A percentile compares a stretch with the other conserved stretches of the same genome.
phyloP scores from a whole-genome alignment of 2,888 invertebrate genomes.

The Apamea monoglypha region DNA sequence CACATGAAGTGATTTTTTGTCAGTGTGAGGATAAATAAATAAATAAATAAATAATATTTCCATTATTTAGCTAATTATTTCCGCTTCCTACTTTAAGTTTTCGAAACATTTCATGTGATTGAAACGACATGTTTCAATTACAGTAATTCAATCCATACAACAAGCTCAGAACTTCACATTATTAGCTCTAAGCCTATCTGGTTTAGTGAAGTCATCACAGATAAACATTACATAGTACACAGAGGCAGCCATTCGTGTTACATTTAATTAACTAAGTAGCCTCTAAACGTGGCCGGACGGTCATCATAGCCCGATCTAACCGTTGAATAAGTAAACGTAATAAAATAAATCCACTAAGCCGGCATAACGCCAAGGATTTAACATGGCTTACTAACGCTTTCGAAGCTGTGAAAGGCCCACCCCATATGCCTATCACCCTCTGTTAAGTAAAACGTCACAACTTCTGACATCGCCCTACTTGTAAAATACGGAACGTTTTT shows the following conservation, averaged over 20 bases:
- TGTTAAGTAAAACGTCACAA: conserved; percentile 60
- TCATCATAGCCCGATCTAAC: conserved; percentile 78
- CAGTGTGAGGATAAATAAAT: no score
- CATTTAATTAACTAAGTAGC: conserved; percentile 83
- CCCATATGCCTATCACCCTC: conserved; percentile 71
- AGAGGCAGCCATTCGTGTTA: conserved; percentile 69
- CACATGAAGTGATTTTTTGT: no score
- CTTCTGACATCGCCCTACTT: conserved; percentile 54
- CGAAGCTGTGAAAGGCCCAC: conserved; percentile 77
- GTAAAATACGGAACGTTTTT: conserved; percentile 43
- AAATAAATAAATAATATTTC: no score
- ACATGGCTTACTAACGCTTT: conserved; percentile 81
- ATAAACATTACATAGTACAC: conserved; percentile 56
- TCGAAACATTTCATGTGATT: not conserved
- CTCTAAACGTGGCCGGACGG: conserved; percentile 74
- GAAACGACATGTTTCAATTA: conserved; percentile 50
- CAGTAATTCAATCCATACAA: conserved; percentile 50
- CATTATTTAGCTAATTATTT: no score
- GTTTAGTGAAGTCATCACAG: conserved; percentile 52
- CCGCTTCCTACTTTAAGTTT: not conserved
- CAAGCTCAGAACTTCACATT: conserved; percentile 46
- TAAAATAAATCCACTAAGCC: conserved; percentile 86
- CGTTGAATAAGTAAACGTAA: conserved; percentile 84
- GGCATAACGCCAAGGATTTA: conserved; percentile 80
- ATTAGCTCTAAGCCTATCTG: conserved; percentile 52